Evolutionary conservation across 2,797 vertebrate species (phyloP), one percentile per base, ranked within the genome.

Genomic region (Octomys mimax): DNA sequence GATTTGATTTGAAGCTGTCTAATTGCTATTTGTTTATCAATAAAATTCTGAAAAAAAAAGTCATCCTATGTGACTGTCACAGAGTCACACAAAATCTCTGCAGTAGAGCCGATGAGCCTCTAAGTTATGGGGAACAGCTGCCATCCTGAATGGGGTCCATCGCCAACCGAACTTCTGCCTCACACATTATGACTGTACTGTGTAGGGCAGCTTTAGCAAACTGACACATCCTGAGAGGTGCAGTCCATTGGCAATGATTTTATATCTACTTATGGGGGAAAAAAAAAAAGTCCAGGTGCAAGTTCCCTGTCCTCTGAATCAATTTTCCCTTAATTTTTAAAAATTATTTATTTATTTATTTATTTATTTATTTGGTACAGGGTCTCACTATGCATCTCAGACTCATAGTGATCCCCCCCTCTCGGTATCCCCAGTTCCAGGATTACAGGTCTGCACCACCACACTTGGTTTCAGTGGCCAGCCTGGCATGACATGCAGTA

Each of bases 121-220:
- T 16, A 24, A 68, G 49, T 4, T 54, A 5, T 28, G 22, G 16
- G 33, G 22, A 4, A 28, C 3, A 39, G 49, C 49, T 49, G 52
- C 8, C 4, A 13, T 24, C 33, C 1, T 0, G 13, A 5, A 6
- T 2, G 6, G 28, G 13, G 24, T 7, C 33, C 36, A 49, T 54
- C 1, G 3, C 1, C 28, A 52, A 21, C 8, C 36, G 78, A 13
- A n/a, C 31, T 7, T 8, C 42, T 22, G 1, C 10, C 10, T 28
- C 8, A 5, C 14, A 49, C 16, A 4, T 5, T 8, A 5, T 31
- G 39, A 80, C 1, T 28, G 1, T 10, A 8, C 4, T 10, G 31
- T 12, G 5, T 33, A 46, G 75, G n/a, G 46, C 22, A 57, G 19
- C 16, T 61, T 66, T 54, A n/a, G 31, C 31, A 92, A 75, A 77